Evolutionary conservation across 2,113 vertebrate species (phyloP), one percentile per base, ranked within the genome.

Genomic region (Solenodon paradoxus): DNA sequence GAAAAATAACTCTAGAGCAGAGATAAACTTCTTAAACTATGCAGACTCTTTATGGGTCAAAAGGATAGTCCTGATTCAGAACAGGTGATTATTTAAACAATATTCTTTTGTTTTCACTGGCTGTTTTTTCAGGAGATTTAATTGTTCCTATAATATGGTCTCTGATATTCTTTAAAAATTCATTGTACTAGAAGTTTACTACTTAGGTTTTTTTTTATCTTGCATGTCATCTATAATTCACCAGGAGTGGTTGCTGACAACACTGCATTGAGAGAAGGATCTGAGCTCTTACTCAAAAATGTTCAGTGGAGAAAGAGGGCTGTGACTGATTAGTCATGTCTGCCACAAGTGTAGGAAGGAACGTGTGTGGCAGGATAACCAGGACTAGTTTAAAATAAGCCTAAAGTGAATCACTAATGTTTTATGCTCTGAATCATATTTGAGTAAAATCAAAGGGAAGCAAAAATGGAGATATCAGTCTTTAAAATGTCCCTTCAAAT

Each of bases 401-500:
- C 53, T 79, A 69, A 55, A 69, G 9, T 61, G 24, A 92, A 42
- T 61, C 57, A 91, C 9, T 47, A 81, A 16, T 91, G 61, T 79
- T 96, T 71, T 68, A 16, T 55, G 38, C 55, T 90, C 28, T 92
- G 59, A 90, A 75, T 69, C 59, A 95, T 64, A 74, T 45, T 74
- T 51, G 89, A 91, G 30, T 49, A 87, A 71, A 75, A 19, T 91
- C 20, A 95, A 72, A 95, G 42, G 1, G 6, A n/a, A 89, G 89
- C 22, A 77, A 69, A 86, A 75, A 3, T 40, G n/a, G 40, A 49
- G 16, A 97, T 64, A 71, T 45, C 68, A 90, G 19, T 35, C 57
- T 97, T 96, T 78, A 88, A 96, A 96, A 82, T 51, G 16, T 32
- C 90, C 77, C 89, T 95, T 66, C 72, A 74, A 78, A 47, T 17